Evolutionary conservation across 2,113 vertebrate species (phyloP).

Genomic region (Capra hircus): DNA sequence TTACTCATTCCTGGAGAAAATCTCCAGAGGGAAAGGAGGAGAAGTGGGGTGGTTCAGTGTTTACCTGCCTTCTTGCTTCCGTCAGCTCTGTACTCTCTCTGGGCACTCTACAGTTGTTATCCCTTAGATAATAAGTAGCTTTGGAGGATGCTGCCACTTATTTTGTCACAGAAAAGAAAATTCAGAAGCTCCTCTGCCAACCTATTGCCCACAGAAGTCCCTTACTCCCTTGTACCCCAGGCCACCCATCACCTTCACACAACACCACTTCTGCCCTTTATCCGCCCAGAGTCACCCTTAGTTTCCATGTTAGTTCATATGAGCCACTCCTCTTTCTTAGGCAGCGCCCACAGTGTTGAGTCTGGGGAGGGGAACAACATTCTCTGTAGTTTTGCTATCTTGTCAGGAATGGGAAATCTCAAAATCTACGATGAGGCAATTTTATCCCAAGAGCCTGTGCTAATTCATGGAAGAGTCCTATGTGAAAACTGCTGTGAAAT

Average conservation of each 20-base stretch:
- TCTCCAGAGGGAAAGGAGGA: not conserved
- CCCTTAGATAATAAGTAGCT: not conserved
- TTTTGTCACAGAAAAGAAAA: not conserved
- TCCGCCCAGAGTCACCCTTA: not conserved
- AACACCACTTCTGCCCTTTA: not conserved
- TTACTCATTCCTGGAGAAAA: not conserved
- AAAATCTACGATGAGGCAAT: not conserved
- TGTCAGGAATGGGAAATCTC: not conserved
- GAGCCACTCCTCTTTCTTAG: not conserved
- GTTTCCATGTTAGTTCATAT: not conserved
- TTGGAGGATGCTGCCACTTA: not conserved
- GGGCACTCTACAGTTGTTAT: not conserved
- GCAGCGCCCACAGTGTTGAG: accelerated
- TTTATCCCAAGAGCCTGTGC: not conserved
- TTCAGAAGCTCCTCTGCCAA: not conserved
- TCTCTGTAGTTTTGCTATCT: not conserved
- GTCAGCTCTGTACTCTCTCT: not conserved
- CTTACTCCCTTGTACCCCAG: not conserved
- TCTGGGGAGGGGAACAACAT: not conserved
- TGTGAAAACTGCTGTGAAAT: not conserved
- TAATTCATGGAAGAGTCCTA: not conserved
- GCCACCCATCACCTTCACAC: not conserved
- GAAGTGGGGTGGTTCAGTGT: not conserved
- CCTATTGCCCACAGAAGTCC: not conserved
- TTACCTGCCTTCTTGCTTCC: not conserved